Base-by-base conservation (phyloP, 2,888 invertebrate species). In the Silvanus unidentatus region DNA sequence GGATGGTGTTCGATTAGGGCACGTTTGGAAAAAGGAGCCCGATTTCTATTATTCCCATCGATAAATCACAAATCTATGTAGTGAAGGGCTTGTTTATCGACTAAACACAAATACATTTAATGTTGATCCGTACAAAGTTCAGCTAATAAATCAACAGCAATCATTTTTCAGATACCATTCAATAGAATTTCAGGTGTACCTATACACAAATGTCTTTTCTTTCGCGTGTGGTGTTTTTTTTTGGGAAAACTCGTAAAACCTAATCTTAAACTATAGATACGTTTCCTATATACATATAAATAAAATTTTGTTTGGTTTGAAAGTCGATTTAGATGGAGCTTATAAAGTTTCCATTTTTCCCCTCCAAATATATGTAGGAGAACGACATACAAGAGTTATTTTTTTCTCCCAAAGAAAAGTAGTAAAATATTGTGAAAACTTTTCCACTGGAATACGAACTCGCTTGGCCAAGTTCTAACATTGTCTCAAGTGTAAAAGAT, bases 401-500 rank as follows among this genome's bases (percentile, higher is more conserved):
- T 32, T 40, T 32, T 15, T 32, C 45, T 37, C 37, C 40, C 42
- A 16, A 43, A 42, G 40, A 28, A 42, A 45, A 44, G 40, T 44
- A 36, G 35, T 43, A 40, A 50, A 45, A 50, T 50, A 50, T 50
- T 44, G 42, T 47, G 36, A 34, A 45, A 50, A 50, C 42, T 47
- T 47, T 40, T 15, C n/a, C n/a, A 22, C 16, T 44, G 44, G 42
- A 47, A 42, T 45, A 47, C 41, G 42, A 47, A 50, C 42, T 50
- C 43, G 42, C 27, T 44, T 32, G 32, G 32, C 32, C 22, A 45
- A 50, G 45, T 49, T 49, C 39, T 12, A 42, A 39, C 49, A 22
- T 46, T 49, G 49, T 48, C 47, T 50, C 50, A 43, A 50, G 50
- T 45, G 47, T 47, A 50, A 50, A 50, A 43, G 43, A 50, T 50